Evolutionary conservation across 2,888 invertebrate genomes (phyloP).

Genomic region (Pollenia angustigena): DNA sequence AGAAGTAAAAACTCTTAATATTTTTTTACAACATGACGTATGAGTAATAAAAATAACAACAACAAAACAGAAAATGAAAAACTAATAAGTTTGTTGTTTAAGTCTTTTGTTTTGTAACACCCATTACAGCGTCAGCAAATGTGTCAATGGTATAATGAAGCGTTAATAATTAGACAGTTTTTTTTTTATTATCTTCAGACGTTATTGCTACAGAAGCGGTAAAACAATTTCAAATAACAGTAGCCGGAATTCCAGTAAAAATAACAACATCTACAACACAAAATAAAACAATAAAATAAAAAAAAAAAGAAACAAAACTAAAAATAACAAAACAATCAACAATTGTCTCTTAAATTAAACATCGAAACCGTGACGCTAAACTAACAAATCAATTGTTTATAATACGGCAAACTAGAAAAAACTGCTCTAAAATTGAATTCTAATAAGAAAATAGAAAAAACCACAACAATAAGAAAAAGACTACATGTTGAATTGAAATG

Average conservation of each 20-base stretch:
- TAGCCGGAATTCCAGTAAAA: slow-evolving; percentile 57
- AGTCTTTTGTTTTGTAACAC: slow-evolving; percentile 37
- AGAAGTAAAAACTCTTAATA: background rate
- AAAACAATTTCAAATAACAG: slow-evolving; percentile 59
- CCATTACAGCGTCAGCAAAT: background rate
- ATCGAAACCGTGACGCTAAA: slow-evolving; percentile 71
- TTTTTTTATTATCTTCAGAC: slow-evolving; percentile 17
- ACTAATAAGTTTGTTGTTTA: slow-evolving; percentile 28
- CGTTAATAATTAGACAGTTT: slow-evolving; percentile 59
- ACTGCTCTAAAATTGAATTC: slow-evolving; percentile 64
- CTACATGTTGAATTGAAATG: slow-evolving; percentile 53
- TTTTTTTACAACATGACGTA: background rate
- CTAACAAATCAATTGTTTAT: slow-evolving; percentile 73
- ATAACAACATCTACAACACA: slow-evolving; percentile 50
- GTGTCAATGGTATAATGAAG: slow-evolving; percentile 26
- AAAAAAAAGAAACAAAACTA: slow-evolving; percentile 17
- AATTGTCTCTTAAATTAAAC: slow-evolving; percentile 70
- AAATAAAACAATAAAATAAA: slow-evolving; percentile 24
- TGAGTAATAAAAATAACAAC: slow-evolving; percentile 15
- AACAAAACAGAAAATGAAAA: background rate
- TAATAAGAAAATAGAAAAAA: slow-evolving; percentile 25
- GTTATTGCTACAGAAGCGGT: slow-evolving; percentile 56
- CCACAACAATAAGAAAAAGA: slow-evolving; percentile 38
- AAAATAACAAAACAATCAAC: slow-evolving; percentile 59
- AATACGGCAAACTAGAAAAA: slow-evolving; percentile 49